These are phyloP conservation scores for Podarcis lilfordi DNA, from an alignment of 2,797 vertebrate genomes.

Conservation along the genomic window DNA sequence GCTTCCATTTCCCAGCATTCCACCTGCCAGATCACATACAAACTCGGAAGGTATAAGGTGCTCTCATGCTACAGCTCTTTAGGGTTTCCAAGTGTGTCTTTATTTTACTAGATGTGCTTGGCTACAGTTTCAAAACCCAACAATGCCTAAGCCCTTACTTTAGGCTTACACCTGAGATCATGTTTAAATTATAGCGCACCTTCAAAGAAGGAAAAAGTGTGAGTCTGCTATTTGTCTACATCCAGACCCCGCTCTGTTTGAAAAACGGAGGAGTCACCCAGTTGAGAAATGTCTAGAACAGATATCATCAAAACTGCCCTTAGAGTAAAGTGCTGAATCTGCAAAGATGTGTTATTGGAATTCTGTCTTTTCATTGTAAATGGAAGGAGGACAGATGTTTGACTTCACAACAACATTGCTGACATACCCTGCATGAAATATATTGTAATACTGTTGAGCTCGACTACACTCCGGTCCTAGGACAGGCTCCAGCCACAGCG, in stretches of 20 bases:
- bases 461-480: not conserved
- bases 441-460: conserved; percentile 21
- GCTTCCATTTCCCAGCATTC: not conserved
- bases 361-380: conserved; percentile 5
- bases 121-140: not conserved
- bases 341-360: not conserved
- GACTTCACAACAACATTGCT: not conserved
- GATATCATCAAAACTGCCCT: not conserved
- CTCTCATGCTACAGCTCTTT: not conserved
- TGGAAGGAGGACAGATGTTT: not conserved
- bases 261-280: not conserved
- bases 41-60: not conserved
- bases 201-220: not conserved
- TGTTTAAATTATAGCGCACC: not conserved
- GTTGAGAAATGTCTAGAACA: not conserved
- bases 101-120: not conserved
- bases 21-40: not conserved
- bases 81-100: not conserved
- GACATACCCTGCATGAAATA: not conserved
- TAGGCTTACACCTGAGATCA: not conserved
- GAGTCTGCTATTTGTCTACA: not conserved
- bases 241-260: not conserved
- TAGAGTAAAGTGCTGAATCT: not conserved
- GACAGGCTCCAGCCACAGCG: not conserved
- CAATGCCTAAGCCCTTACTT: not conserved